Conservation (phyloP, 1,140 invertebrate genomes). For the Saccostrea cuccullata region DNA sequence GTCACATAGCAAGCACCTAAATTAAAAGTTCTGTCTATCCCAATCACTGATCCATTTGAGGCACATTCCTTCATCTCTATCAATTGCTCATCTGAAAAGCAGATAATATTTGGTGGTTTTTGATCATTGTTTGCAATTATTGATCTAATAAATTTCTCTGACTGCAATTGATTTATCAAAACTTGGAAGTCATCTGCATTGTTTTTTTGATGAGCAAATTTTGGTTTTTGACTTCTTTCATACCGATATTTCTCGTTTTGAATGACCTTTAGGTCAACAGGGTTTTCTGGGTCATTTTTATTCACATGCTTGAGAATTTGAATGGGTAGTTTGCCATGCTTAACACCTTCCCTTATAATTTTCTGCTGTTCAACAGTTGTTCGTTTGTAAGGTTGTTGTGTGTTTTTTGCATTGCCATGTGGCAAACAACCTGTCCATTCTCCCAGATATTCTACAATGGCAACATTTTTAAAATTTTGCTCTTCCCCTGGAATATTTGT, state of each 20-base stretch:
- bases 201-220: slow-evolving; percentile 5
- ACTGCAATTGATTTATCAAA: slow-evolving; percentile 22
- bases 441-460: slow-evolving; percentile 40
- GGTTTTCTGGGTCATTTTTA: slow-evolving; percentile 42
- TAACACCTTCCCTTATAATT: slow-evolving; percentile 42
- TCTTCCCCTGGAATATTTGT: slow-evolving; percentile 35
- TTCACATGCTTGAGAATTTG: slow-evolving; percentile 28
- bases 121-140: slow-evolving; percentile 46
- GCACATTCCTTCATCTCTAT: no score
- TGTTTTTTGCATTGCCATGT: slow-evolving; percentile 39
- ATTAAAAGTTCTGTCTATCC: no score
- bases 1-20: no score
- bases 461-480: neutral
- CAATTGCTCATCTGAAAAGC: no score
- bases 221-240: slow-evolving; percentile 40
- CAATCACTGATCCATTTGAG: no score
- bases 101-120: slow-evolving; percentile 47
- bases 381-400: slow-evolving; percentile 40
- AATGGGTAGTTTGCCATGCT: slow-evolving; percentile 41
- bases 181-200: slow-evolving; percentile 47
- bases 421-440: slow-evolving; percentile 22
- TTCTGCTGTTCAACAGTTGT: no score
- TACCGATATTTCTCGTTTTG: slow-evolving; percentile 41
- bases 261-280: slow-evolving; percentile 41
- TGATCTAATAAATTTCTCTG: slow-evolving; percentile 34